Percentiles rank a stretch among this genome's conserved stretches.
These are phyloP conservation scores for Enteromius anoplus DNA, from an alignment of 2,797 vertebrate genomes.

Conservation along the genomic window DNA sequence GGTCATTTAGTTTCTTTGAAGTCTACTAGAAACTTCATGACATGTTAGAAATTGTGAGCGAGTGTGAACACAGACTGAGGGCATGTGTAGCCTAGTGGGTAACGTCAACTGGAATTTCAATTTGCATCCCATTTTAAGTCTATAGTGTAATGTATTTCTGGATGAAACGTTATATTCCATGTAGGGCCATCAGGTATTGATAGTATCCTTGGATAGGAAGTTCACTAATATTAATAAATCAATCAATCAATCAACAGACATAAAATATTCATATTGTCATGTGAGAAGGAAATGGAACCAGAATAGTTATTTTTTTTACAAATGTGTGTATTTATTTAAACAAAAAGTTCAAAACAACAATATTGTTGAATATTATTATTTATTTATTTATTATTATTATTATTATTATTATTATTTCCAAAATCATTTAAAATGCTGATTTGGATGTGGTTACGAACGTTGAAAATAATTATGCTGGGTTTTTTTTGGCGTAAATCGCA, in stretches of 20 bases:
- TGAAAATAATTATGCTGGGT: neutral
- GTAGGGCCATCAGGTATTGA: neutral
- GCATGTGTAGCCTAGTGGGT: neutral
- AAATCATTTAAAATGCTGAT: neutral
- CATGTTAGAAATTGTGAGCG: neutral
- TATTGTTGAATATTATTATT: neutral
- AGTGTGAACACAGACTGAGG: slow-evolving; percentile 10
- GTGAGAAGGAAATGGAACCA: neutral
- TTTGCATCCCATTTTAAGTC: neutral
- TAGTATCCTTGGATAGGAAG: neutral
- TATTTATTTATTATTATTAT: neutral
- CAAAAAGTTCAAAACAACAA: neutral
- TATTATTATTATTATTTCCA: neutral
- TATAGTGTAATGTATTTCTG: neutral
- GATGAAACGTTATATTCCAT: neutral
- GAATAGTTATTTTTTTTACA: neutral
- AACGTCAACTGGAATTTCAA: neutral
- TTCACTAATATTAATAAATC: too few relatives aligned
- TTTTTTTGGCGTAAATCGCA: neutral
- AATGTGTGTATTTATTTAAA: neutral
- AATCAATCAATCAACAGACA: neutral
- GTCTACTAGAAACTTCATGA: slow-evolving; percentile 5
- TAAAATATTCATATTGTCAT: neutral
- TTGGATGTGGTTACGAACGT: neutral
- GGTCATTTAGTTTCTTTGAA: slow-evolving; percentile 21